These are phyloP conservation scores for Pristionchus japonicus DNA, from an alignment of 2,888 invertebrate genomes.

Conservation along the genomic window DNA sequence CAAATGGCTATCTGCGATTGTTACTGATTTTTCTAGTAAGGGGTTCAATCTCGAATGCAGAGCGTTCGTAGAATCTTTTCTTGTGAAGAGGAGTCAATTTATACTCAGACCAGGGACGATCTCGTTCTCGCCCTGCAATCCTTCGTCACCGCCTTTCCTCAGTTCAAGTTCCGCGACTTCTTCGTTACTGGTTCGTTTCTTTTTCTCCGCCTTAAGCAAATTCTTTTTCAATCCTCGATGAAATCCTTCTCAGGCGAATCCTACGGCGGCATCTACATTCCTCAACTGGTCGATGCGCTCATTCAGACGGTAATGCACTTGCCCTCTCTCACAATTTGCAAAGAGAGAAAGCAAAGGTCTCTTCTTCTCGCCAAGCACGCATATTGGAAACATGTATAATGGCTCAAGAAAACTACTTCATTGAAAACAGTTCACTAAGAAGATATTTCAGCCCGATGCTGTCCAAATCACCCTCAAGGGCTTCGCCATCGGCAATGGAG, in stretches of 20 bases:
- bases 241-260: constrained; percentile 37
- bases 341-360: too few relatives aligned
- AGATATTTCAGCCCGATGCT: constrained; percentile 53
- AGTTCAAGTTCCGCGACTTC: constrained; percentile 68
- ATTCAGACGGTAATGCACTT: constrained; percentile 44
- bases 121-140: constrained; percentile 77
- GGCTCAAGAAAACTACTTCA: too few relatives aligned
- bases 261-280: constrained; percentile 76
- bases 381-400: too few relatives aligned
- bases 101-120: constrained; percentile 75
- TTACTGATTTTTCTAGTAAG: too few relatives aligned
- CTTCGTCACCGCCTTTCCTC: constrained; percentile 77
- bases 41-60: too few relatives aligned
- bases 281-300: constrained; percentile 67
- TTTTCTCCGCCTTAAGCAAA: too few relatives aligned
- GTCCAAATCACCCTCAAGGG: constrained; percentile 66
- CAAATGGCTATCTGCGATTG: too few relatives aligned
- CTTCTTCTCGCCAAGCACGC: too few relatives aligned
- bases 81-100: not conserved
- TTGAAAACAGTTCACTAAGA: too few relatives aligned
- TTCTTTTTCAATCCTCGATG: not conserved
- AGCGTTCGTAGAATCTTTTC: too few relatives aligned
- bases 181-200: constrained; percentile 9
- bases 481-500: constrained; percentile 69
- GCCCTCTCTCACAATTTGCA: too few relatives aligned